These are phyloP conservation scores for Melieria crassipennis DNA, from an alignment of 2,888 invertebrate species.

Conservation along the genomic window DNA sequence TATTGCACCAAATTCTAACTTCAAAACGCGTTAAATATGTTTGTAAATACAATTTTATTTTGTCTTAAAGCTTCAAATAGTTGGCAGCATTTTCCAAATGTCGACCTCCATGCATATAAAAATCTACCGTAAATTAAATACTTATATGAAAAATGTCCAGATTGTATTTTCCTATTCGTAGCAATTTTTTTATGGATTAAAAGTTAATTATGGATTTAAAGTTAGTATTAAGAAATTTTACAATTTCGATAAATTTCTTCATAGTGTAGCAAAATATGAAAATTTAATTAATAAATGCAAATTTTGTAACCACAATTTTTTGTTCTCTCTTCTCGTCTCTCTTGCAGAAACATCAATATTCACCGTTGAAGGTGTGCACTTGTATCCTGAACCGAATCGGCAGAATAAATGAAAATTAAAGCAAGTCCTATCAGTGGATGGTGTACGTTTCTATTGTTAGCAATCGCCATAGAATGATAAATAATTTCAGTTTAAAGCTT, in stretches of 20 bases:
- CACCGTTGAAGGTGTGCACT: constrained; percentile 90
- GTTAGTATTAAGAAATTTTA: not conserved
- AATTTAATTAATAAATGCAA: no score
- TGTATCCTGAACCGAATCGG: constrained; percentile 77
- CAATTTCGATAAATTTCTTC: not conserved
- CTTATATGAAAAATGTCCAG: no score
- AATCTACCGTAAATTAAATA: no score
- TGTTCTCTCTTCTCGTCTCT: constrained; percentile 47
- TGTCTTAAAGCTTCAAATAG: not conserved
- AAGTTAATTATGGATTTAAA: not conserved
- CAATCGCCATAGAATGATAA: constrained; percentile 48
- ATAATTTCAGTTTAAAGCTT: constrained; percentile 20
- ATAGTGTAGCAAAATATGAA: not conserved
- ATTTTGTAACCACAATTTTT: not conserved
- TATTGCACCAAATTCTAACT: not conserved
- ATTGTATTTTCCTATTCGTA: not conserved
- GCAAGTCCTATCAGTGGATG: constrained; percentile 66
- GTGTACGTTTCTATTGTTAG: constrained; percentile 67
- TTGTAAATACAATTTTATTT: not conserved
- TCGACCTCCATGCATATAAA: no score
- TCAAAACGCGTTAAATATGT: no score
- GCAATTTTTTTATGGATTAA: not conserved
- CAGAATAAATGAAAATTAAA: constrained; percentile 69
- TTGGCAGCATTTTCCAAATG: not conserved
- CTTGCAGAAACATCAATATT: constrained; percentile 93